Percentiles rank a stretch among this genome's conserved stretches.
Conservation (phyloP, 2,888 invertebrate species). For the Aphodius sticticus region DNA sequence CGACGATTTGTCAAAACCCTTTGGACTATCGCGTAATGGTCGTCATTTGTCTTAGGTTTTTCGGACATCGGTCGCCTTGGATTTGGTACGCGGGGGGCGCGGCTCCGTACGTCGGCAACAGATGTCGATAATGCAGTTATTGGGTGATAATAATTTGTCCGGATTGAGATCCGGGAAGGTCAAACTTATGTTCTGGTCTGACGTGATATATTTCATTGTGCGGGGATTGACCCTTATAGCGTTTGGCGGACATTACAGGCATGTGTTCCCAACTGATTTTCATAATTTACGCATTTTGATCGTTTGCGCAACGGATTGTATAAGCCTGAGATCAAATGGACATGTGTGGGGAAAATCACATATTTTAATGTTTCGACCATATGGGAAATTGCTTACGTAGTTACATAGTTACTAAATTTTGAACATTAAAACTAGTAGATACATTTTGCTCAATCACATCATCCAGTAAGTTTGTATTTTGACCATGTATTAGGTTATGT, state of each 20-base stretch:
- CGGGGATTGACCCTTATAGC: background rate
- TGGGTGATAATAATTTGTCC: background rate
- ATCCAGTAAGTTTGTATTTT: too few relatives aligned
- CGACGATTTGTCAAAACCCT: background rate
- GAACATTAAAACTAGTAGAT: too few relatives aligned
- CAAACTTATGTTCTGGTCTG: background rate
- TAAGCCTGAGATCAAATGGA: background rate
- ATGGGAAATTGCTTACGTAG: background rate
- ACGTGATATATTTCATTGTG: background rate
- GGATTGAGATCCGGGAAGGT: background rate
- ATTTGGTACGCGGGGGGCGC: background rate
- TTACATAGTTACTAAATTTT: too few relatives aligned
- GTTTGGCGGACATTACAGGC: background rate
- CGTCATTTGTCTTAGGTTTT: background rate
- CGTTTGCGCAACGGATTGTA: background rate
- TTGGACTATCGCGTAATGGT: background rate
- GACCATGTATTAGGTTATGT: too few relatives aligned
- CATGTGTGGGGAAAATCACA: background rate
- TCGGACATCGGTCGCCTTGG: background rate
- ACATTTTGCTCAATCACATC: too few relatives aligned
- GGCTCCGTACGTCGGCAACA: background rate
- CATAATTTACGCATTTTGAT: background rate
- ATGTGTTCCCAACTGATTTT: background rate
- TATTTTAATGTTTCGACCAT: background rate
- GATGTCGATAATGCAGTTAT: slow-evolving; percentile 4